phyloP scores from a whole-genome alignment of 1,140 invertebrate species.

The Ladona fulva region DNA sequence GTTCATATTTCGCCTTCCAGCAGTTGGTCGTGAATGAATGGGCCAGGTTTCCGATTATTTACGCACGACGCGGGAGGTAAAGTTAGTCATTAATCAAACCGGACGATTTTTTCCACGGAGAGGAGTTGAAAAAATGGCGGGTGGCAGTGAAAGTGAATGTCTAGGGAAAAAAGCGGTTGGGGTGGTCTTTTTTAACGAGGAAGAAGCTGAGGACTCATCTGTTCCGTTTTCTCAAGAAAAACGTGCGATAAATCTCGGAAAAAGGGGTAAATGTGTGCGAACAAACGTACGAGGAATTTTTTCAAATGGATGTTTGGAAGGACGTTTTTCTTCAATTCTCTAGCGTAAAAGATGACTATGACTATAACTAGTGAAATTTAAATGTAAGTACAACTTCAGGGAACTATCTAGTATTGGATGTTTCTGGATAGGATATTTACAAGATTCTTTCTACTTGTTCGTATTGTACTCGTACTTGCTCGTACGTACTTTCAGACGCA shows the following conservation, averaged over 20 bases:
- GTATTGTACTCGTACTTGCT: no score
- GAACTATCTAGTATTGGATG: no score
- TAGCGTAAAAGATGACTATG: no score
- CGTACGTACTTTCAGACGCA: no score
- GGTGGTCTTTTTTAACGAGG: not conserved
- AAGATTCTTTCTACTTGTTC: no score
- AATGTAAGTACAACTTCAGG: no score
- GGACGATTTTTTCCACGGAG: not conserved
- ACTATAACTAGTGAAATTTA: no score
- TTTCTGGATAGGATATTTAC: no score
- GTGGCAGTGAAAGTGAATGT: not conserved
- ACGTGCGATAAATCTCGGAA: not conserved
- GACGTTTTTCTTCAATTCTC: no score
- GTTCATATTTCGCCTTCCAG: not conserved
- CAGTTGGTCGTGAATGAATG: not conserved
- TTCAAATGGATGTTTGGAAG: not conserved
- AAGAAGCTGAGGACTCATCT: not conserved
- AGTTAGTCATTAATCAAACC: not conserved
- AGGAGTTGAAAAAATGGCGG: not conserved
- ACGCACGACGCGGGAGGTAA: not conserved
- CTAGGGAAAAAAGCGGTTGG: not conserved
- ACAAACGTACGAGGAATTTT: not conserved
- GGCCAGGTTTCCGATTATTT: not conserved
- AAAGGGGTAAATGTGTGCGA: not conserved
- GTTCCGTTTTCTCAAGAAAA: slow-evolving; percentile 1